These are phyloP conservation scores for Myopa tessellatipennis DNA, from an alignment of 2,888 invertebrate genomes.

Conservation along the genomic window DNA sequence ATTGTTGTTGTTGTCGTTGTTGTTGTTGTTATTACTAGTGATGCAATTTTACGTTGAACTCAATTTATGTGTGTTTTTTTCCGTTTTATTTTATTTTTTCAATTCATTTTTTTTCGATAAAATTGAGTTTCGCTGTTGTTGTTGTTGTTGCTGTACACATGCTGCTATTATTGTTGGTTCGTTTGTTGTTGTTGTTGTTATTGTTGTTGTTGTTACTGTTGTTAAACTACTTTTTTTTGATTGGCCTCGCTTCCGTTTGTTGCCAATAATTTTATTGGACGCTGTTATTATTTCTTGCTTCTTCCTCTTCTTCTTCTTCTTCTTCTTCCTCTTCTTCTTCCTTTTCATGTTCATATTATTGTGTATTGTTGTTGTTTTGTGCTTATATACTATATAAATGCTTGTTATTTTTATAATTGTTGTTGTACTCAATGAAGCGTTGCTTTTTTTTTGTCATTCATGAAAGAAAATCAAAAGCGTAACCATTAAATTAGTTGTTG, in stretches of 20 bases:
- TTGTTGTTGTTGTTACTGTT: background rate
- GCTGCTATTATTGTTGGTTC: background rate
- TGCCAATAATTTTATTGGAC: no score
- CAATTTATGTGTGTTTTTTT: constrained; percentile 25
- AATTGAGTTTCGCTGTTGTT: constrained; percentile 5
- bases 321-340: background rate
- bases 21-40: constrained; percentile 28
- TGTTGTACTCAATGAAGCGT: constrained; percentile 18
- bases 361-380: background rate
- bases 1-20: background rate
- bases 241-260: no score
- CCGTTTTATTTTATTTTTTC: constrained; percentile 8
- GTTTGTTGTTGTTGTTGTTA: background rate
- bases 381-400: background rate
- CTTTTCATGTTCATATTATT: background rate
- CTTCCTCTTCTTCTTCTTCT: background rate
- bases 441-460: background rate
- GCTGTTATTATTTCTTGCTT: background rate
- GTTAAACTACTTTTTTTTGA: background rate
- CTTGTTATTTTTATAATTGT: no score
- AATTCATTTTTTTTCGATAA: background rate
- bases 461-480: background rate
- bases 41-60: constrained; percentile 36
- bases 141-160: constrained; percentile 1
- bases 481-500: background rate